Conservation (phyloP, 2,888 invertebrate species). For the Drosophila villosipedis region DNA sequence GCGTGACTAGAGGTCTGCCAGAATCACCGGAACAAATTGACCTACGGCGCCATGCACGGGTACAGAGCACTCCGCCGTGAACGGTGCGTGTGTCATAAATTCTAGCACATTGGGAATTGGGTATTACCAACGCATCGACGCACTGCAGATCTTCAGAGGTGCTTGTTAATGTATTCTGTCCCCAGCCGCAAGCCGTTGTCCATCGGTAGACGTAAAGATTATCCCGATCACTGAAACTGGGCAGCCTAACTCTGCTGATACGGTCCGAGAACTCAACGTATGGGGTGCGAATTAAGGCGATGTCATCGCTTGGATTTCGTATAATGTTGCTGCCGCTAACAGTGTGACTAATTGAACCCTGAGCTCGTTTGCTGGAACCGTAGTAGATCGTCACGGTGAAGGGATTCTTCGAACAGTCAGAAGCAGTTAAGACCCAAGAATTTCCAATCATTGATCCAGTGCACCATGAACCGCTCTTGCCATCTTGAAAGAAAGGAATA, state of each 20-base stretch:
- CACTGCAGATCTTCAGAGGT: slow-evolving; percentile 69
- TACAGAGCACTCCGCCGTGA: slow-evolving; percentile 39
- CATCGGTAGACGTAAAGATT: slow-evolving; percentile 20
- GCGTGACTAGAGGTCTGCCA: slow-evolving; percentile 38
- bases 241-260: slow-evolving; percentile 24
- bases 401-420: slow-evolving; percentile 31
- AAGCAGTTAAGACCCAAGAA: slow-evolving; percentile 42
- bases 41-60: slow-evolving; percentile 23
- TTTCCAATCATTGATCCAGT: slow-evolving; percentile 47
- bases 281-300: slow-evolving; percentile 55
- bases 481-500: slow-evolving; percentile 29
- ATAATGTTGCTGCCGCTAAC: slow-evolving; percentile 45
- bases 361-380: slow-evolving; percentile 61
- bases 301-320: slow-evolving; percentile 49
- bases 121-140: slow-evolving; percentile 61
- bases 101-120: slow-evolving; percentile 81
- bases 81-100: slow-evolving; percentile 70
- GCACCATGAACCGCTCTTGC: slow-evolving; percentile 22
- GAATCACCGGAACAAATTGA: slow-evolving; percentile 43
- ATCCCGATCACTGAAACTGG: slow-evolving; percentile 12
- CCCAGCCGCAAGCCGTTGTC: slow-evolving; percentile 47
- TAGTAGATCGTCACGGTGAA: slow-evolving; percentile 60
- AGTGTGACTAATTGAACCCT: slow-evolving; percentile 42
- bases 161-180: slow-evolving; percentile 41
- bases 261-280: slow-evolving; percentile 17